Conservation (phyloP, 2,113 vertebrate species). For the Epinephelus moara region DNA sequence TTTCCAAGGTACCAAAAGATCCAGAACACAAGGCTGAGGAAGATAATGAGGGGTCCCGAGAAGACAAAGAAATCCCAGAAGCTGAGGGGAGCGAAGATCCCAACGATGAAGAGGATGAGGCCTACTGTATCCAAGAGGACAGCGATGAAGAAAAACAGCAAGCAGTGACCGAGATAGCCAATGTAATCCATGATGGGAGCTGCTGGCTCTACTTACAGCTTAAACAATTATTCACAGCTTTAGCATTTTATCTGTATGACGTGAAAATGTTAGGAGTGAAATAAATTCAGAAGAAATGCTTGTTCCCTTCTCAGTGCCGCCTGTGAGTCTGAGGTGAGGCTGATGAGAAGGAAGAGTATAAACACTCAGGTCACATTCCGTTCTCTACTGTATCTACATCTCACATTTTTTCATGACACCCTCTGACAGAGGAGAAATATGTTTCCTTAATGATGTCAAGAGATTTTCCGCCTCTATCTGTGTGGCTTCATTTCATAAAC, state of each 20-base stretch:
- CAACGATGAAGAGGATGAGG: slow-evolving; percentile 85
- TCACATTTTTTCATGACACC: slow-evolving; percentile 27
- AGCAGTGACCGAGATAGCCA: slow-evolving; percentile 77
- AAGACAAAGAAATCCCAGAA: slow-evolving; percentile 90
- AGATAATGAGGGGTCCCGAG: slow-evolving; percentile 83
- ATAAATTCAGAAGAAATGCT: neutral
- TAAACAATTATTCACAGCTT: neutral
- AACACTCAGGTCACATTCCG: slow-evolving; percentile 53
- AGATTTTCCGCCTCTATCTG: neutral
- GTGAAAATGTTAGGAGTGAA: neutral
- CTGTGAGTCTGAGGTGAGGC: neutral
- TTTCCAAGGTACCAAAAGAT: slow-evolving; percentile 90
- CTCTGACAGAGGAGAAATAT: slow-evolving; percentile 15
- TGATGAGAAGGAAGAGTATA: slow-evolving; percentile 48
- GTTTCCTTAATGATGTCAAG: slow-evolving; percentile 26
- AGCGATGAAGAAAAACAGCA: slow-evolving; percentile 73
- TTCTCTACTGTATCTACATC: slow-evolving; percentile 38
- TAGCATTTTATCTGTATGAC: neutral
- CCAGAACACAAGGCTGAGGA: slow-evolving; percentile 90
- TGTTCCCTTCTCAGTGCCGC: neutral
- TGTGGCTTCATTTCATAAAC: slow-evolving; percentile 16
- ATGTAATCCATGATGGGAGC: slow-evolving; percentile 60
- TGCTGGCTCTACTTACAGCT: neutral
- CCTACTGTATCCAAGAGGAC: slow-evolving; percentile 80
- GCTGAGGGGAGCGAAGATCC: slow-evolving; percentile 76